phyloP scores from a whole-genome alignment of 2,888 invertebrate species.

The Dendrolimus pini region DNA sequence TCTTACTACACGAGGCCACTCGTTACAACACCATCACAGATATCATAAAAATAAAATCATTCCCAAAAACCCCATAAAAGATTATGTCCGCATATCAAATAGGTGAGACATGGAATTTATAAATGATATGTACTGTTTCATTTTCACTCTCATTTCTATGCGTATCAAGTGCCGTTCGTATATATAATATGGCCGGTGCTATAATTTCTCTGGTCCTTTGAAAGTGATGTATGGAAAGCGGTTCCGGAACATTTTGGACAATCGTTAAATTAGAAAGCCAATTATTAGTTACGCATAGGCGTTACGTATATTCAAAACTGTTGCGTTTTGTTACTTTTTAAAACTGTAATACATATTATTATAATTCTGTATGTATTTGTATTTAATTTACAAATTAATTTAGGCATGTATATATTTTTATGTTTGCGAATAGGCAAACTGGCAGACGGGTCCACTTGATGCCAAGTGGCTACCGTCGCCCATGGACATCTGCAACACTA shows the following conservation, averaged over 20 bases:
- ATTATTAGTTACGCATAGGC: constrained; percentile 32
- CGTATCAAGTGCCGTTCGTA: constrained; percentile 28
- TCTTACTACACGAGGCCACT: no score
- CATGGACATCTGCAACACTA: no score
- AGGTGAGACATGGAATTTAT: neutral
- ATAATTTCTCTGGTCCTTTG: constrained; percentile 73
- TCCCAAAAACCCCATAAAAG: neutral
- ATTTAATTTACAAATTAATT: no score
- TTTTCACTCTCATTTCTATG: constrained; percentile 63
- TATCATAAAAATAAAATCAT: no score
- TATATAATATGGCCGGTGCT: constrained; percentile 49
- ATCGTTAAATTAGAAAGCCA: constrained; percentile 65
- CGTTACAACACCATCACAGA: no score
- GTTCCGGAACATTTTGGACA: constrained; percentile 64
- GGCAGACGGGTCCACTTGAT: no score
- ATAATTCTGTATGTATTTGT: no score
- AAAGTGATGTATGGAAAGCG: constrained; percentile 64
- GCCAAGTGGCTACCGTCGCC: no score
- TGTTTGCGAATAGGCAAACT: no score
- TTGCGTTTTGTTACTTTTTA: neutral
- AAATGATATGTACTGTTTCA: constrained; percentile 21
- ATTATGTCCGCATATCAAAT: constrained; percentile 16
- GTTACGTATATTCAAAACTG: constrained; percentile 15
- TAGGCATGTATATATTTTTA: no score
- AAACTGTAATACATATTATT: no score